Evolutionary conservation across 2,888 invertebrate species (phyloP), one percentile per base, ranked within the genome.

Genomic region (Pherbina coryleti): DNA sequence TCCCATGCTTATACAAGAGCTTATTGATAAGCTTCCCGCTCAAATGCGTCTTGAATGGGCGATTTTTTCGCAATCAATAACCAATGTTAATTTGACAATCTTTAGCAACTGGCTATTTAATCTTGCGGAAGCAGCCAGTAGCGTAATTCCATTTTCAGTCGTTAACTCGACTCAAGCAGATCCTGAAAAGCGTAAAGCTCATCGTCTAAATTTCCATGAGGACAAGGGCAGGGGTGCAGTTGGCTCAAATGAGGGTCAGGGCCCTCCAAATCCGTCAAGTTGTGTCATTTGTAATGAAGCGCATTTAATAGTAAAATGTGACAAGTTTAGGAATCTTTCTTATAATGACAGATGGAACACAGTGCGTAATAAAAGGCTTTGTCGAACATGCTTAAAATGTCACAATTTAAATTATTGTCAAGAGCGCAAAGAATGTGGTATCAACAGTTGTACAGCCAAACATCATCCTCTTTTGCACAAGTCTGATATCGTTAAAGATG

Each of bases 31-130:
- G n/a, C 64, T 78, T 2, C 74, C 78, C 4, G 19, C 73, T 4
- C 60, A 49, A 9, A 66, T 76, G 64, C 72, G 51, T 25, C 22
- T 79, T 19, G 49, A 79, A 9, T 79, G 76, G 71, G 76, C 74
- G 1, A 70, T 64, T 14, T 51, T 51, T 17, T n/a, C 70, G 19
- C 37, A 14, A 17, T 28, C 31, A 37, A 49, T 25, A 14, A 19
- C 8, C 3, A 22, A 64, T 25, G 51, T 57, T 2, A 78, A 76
- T 25, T 55, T 79, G 0, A 19, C 3, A 11, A 60, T 62, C 4
- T 78, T 78, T 34, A 69, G 72, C 14, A 17, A 78, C 5, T 79
- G 79, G 79, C 60, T 79, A 31, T 76, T 64, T 49, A 17, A 31
- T 7, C 64, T 57, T 17, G 72, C 75, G n/a, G 72, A 78, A 7